Conservation (phyloP, 2,113 vertebrate species). For the Ceyx margarethae region DNA sequence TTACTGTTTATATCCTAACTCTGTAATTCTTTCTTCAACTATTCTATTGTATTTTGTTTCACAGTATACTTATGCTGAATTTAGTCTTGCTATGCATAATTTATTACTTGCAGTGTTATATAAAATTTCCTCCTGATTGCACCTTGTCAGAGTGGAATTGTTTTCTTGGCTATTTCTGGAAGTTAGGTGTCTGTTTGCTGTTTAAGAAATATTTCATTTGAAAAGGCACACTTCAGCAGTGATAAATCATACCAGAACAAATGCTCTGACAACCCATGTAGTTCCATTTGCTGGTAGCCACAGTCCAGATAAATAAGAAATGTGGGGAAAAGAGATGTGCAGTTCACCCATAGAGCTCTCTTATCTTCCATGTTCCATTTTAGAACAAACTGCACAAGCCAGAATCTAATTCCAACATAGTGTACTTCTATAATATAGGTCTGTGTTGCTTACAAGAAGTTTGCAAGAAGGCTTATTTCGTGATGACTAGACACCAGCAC, state of each 20-base stretch:
- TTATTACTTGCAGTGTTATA: constrained; percentile 62
- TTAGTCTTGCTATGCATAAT: constrained; percentile 65
- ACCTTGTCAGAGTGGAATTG: constrained; percentile 51
- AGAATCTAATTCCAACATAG: neutral
- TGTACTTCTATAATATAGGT: neutral
- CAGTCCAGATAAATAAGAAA: neutral
- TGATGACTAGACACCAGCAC: neutral
- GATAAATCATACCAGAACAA: neutral
- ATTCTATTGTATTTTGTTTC: constrained; percentile 60
- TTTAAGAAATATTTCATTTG: neutral
- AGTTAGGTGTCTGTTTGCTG: neutral
- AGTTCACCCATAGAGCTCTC: neutral
- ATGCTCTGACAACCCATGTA: neutral
- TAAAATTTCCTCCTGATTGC: constrained; percentile 63
- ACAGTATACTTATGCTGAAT: constrained; percentile 51
- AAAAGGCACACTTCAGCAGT: neutral
- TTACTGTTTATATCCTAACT: constrained; percentile 57
- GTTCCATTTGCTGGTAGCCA: neutral
- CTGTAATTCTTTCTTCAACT: constrained; percentile 50
- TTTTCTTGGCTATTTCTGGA: constrained; percentile 31
- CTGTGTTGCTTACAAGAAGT: neutral
- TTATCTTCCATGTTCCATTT: neutral
- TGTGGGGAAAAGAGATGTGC: neutral
- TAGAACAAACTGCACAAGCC: neutral
- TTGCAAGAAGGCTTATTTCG: neutral